phyloP scores from a whole-genome alignment of 1,140 invertebrate genomes.

The Drosophila takahashii region DNA sequence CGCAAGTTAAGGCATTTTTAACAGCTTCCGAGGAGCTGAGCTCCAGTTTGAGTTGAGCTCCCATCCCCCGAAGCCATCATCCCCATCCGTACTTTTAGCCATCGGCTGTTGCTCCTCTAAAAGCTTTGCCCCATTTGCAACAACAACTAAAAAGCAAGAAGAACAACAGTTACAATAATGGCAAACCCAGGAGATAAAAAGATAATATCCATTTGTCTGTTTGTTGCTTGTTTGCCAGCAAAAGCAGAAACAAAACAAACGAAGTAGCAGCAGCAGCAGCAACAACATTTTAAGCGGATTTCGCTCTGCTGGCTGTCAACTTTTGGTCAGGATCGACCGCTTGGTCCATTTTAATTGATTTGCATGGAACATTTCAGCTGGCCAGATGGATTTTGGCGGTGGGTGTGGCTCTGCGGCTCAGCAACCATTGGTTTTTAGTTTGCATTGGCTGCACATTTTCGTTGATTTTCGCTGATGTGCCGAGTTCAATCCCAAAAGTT shows the following conservation, averaged over 20 bases:
- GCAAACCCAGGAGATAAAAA: conserved; percentile 68
- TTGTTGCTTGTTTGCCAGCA: conserved; percentile 48
- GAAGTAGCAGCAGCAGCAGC: conserved; percentile 10
- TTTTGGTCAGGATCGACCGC: conserved; percentile 59
- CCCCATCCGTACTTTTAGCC: conserved; percentile 21
- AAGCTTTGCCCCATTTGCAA: conserved; percentile 73
- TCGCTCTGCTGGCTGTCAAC: conserved; percentile 65
- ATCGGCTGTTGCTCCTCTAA: conserved; percentile 54
- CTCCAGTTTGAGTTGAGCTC: background rate
- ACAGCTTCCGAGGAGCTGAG: conserved; percentile 12
- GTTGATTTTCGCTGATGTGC: conserved; percentile 29
- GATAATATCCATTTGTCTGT: conserved; percentile 80
- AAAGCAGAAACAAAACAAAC: conserved; percentile 7
- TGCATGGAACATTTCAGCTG: conserved; percentile 51
- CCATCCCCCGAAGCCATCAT: background rate
- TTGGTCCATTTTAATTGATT: conserved; percentile 74
- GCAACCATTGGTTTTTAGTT: conserved; percentile 42
- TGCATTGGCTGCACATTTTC: conserved; percentile 35
- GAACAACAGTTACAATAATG: conserved; percentile 59
- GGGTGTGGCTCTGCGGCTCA: conserved; percentile 12
- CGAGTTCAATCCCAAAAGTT: conserved; percentile 30
- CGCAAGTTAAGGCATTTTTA: conserved; percentile 46
- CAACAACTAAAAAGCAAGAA: conserved; percentile 50
- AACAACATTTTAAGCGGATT: conserved; percentile 75
- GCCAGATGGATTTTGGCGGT: conserved; percentile 30